A percentile compares a stretch with the other conserved stretches of the same genome.
Evolutionary conservation across 2,888 invertebrate genomes (phyloP).

Genomic region (Tenodera sinensis): DNA sequence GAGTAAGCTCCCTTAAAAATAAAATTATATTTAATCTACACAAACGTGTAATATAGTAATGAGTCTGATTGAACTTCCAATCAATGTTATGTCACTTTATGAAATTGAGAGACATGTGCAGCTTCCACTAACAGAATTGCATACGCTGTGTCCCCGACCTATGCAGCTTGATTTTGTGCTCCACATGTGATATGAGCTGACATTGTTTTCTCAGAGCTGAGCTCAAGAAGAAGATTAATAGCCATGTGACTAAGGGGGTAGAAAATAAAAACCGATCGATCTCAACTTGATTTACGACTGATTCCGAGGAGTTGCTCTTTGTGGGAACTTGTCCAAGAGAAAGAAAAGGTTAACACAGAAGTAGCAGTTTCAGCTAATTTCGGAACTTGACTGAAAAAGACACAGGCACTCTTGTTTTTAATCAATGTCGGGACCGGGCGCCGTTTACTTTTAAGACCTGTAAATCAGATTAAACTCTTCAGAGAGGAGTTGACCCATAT

Average conservation of each 20-base stretch:
- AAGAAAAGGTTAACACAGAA: background rate
- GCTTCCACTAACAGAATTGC: no score
- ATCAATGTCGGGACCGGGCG: background rate
- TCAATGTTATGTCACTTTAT: no score
- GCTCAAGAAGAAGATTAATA: background rate
- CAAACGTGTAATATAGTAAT: no score
- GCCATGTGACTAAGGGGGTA: background rate
- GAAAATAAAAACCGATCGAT: background rate
- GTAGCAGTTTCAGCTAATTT: background rate
- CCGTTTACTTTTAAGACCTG: no score
- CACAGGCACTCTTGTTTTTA: background rate
- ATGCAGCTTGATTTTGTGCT: no score
- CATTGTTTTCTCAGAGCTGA: background rate
- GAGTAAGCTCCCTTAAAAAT: no score
- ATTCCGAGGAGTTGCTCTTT: background rate
- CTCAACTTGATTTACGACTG: background rate
- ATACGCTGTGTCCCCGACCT: no score
- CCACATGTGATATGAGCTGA: background rate
- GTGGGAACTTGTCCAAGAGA: background rate
- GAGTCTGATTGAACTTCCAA: no score
- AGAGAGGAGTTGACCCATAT: no score
- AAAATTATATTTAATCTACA: no score
- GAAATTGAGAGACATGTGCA: no score
- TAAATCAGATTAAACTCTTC: no score
- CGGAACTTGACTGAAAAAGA: background rate